Evolutionary conservation across 2,113 vertebrate genomes (phyloP).

Genomic region (Lasiurus borealis): DNA sequence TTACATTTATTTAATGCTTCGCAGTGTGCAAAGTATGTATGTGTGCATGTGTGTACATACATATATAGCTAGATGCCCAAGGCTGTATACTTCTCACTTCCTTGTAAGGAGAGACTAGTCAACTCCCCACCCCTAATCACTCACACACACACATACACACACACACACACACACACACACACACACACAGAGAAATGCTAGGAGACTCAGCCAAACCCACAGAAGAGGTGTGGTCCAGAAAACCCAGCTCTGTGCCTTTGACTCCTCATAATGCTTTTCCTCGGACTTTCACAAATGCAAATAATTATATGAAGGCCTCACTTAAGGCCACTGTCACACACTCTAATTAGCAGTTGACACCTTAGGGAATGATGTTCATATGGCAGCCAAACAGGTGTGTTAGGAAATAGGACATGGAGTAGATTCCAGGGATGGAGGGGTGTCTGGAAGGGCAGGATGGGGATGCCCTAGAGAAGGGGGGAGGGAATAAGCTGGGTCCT

Average conservation of each 20-base stretch:
- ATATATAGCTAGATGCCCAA: neutral
- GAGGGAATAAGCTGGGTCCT: neutral
- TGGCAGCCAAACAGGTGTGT: neutral
- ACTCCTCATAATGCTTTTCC: neutral
- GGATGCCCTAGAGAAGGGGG: neutral
- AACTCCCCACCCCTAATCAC: neutral
- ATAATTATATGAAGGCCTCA: neutral
- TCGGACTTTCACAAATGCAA: constrained; percentile 9
- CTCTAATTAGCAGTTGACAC: neutral
- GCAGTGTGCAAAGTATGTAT: neutral
- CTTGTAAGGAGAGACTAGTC: neutral
- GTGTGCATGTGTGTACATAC: neutral
- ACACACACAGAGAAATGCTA: too few species aligned
- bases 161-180: too few species aligned
- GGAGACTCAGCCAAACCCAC: neutral
- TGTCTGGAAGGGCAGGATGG: neutral
- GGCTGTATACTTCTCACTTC: neutral
- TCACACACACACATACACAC: neutral
- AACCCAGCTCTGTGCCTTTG: neutral
- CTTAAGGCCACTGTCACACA: neutral
- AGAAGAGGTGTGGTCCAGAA: neutral
- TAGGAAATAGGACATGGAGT: neutral
- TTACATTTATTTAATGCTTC: neutral
- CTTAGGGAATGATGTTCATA: neutral
- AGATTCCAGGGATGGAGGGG: neutral